Evolutionary conservation across 2,797 vertebrate species (phyloP), one percentile per base, ranked within the genome.

Genomic region (Hydrocynus forskahlii): DNA sequence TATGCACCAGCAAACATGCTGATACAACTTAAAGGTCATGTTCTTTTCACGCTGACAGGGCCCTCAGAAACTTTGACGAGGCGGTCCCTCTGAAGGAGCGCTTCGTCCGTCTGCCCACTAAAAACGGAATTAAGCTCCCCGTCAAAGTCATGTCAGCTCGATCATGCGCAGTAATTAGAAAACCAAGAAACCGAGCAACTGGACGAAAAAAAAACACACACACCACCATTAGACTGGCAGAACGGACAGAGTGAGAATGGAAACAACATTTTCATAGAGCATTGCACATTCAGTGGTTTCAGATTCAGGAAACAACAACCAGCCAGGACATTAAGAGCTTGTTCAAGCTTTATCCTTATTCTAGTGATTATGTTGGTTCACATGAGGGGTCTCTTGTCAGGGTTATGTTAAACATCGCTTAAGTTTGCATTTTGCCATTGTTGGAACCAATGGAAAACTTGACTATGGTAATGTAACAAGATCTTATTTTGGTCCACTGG

Each of bases 11-110:
- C 97, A 98, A 98, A 98, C 98, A 99, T 97, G 96, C 96, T 97
- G 97, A 98, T 98, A 96, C 96, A 92, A 96, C 97, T 96, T 98
- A 99, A 99, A 98, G 97, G 97, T 98, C 97, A 97, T 97, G 97
- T 98, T 97, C 97, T 98, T 98, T 99, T 97, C 97, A 98, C 94
- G 95, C 95, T 99, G 97, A 99, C 97, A 99, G 95, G 94, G 94
- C 96, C 96, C 95, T 98, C 96, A 95, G 95, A 96, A 98, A 96
- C 95, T 96, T 96, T 97, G 97, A 98, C 91, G 95, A 96, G 96
- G 90, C 92, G 93, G 94, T 95, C 96, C 95, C 96, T 97, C 94
- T 92, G 88, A 95, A 96, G 94, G 95, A 95, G 94, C 93, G 90
- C 91, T 88, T 91, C 90, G 84, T 90, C 80, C 91, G 86, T 91